Percentiles rank a stretch among this genome's conserved stretches.
Conservation (phyloP, 2,113 vertebrate genomes). For the Grantiella picta region DNA sequence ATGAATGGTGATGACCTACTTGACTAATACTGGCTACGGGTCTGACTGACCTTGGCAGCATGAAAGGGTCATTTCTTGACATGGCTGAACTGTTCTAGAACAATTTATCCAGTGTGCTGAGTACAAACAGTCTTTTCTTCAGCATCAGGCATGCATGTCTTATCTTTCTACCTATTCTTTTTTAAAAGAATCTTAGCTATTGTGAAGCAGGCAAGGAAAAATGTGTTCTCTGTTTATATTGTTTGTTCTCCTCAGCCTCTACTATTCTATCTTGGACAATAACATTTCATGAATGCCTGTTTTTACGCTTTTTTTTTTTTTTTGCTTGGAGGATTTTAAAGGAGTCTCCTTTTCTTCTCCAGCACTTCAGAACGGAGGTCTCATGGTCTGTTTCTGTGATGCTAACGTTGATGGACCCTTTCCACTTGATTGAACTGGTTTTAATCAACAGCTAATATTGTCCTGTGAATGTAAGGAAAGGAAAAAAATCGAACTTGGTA, state of each 20-base stretch:
- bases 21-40: not conserved
- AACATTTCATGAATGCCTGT: conserved; percentile 11
- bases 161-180: conserved; percentile 66
- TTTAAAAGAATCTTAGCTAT: conserved; percentile 61
- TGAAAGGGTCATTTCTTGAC: conserved; percentile 64
- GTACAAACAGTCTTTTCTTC: conserved; percentile 74
- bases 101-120: conserved; percentile 61
- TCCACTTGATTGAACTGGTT: not conserved
- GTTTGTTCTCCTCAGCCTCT: not conserved
- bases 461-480: not conserved
- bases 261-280: conserved; percentile 37
- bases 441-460: not conserved
- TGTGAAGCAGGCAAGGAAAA: conserved; percentile 55
- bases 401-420: not conserved
- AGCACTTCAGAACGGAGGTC: not conserved
- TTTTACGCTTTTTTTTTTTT: not conserved
- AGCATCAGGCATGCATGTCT: conserved; percentile 61
- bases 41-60: conserved; percentile 65
- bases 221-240: conserved; percentile 22
- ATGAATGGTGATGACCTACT: not conserved
- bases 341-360: not conserved
- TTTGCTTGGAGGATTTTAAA: conserved; percentile 3
- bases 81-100: conserved; percentile 71
- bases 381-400: not conserved
- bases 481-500: not conserved